A percentile compares a stretch with the other conserved stretches of the same genome.
Evolutionary conservation across 2,888 invertebrate species (phyloP).

Genomic region (Pachymerium ferrugineum): DNA sequence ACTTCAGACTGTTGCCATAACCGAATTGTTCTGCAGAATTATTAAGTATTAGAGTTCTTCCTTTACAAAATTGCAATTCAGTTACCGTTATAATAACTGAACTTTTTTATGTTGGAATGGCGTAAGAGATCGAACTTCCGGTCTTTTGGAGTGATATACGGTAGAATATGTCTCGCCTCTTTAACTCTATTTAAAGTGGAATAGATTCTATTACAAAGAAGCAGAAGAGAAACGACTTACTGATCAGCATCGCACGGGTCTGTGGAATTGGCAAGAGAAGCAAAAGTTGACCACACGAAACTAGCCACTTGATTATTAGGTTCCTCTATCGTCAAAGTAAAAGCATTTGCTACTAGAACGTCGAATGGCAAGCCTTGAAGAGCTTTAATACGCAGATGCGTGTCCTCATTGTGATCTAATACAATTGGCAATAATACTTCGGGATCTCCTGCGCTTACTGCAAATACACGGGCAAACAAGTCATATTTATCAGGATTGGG

Average conservation of each 20-base stretch:
- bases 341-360: conserved; percentile 39
- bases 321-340: conserved; percentile 38
- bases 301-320: conserved; percentile 38
- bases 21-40: neutral
- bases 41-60: neutral
- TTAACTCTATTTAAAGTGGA: neutral
- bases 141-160: neutral
- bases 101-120: neutral
- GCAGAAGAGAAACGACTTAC: neutral
- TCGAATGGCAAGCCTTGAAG: too few species aligned
- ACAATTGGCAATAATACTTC: conserved; percentile 42
- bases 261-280: conserved; percentile 39
- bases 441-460: too few species aligned
- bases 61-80: neutral
- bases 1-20: neutral
- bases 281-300: conserved; percentile 39
- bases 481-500: too few species aligned
- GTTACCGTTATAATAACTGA: neutral
- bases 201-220: neutral
- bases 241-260: conserved; percentile 33
- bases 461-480: neutral
- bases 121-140: neutral
- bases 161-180: neutral
- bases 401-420: conserved; percentile 41
- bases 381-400: conserved; percentile 43